Base-by-base conservation (phyloP, 1,140 invertebrate species). In the Prorops nasuta region DNA sequence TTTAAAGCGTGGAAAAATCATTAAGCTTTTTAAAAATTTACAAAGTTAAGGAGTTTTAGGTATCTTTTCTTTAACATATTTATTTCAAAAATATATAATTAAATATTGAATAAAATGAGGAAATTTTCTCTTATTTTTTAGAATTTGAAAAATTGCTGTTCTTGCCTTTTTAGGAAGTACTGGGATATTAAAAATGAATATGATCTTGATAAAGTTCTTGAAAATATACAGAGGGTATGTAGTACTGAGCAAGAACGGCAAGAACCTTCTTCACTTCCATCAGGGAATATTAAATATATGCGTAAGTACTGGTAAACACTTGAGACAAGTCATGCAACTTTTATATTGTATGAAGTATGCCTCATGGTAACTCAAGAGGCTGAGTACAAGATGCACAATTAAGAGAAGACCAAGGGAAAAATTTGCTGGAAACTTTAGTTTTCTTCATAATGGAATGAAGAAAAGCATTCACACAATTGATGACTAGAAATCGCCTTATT, bases 221-320 rank as follows among this genome's bases (percentile, higher is more conserved):
- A 54, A 74, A 72, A 68, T 41, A 28, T 52, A 65, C 43, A 59
- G 58, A 43, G 41, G 53, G 44, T 45, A 44, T 51, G 36, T 15
- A 47, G 37, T 49, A 43, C 40, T n/a, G n/a, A n/a, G n/a, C n/a
- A n/a, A n/a, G n/a, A n/a, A n/a, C n/a, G n/a, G n/a, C n/a, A n/a
- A n/a, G 37, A 60, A 60, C 52, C 63, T 56, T 60, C 53, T 56
- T 57, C 37, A 39, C 28, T 35, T 31, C 10, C 39, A 52, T 45
- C 52, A 60, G 67, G 67, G 72, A 60, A 67, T 59, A 62, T 60
- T 71, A 76, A 76, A 45, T 72, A 77, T 76, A 68, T 65, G 66
- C 49, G 65, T 72, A 61, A 57, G 64, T 54, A 72, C 43, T 59
- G 56, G 64, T 53, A 73, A 76, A 71, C 72, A 75, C 71, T 76